phyloP scores from a whole-genome alignment of 2,888 invertebrate genomes.

The Drosophila infuscata region DNA sequence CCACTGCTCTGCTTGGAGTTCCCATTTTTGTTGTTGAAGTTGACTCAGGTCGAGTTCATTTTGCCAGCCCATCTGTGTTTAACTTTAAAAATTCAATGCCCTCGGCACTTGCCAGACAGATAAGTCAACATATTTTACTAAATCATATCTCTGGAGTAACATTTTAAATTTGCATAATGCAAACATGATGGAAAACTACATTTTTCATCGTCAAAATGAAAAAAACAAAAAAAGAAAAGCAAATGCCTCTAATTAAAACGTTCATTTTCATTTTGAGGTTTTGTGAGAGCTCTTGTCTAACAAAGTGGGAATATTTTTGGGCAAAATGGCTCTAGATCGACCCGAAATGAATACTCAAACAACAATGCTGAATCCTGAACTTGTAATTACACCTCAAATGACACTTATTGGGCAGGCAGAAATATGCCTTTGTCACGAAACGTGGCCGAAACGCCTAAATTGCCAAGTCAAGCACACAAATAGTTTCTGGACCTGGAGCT shows the following conservation, averaged over 20 bases:
- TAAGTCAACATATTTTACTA: conserved; percentile 28
- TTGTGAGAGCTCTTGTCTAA: background rate
- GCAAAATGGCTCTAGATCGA: background rate
- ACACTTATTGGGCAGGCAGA: conserved; percentile 59
- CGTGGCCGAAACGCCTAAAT: conserved; percentile 53
- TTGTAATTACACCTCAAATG: conserved; percentile 60
- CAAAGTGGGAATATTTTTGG: background rate
- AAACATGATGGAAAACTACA: background rate
- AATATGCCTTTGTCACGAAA: conserved; percentile 30
- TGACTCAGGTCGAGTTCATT: conserved; percentile 14
- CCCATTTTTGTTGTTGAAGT: conserved; percentile 33
- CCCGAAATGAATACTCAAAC: conserved; percentile 6
- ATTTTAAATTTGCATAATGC: conserved; percentile 9
- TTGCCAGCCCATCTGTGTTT: conserved; percentile 38
- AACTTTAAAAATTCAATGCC: conserved; percentile 61
- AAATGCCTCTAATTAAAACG: background rate
- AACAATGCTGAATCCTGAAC: conserved; percentile 19
- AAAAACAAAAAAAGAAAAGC: too few species aligned
- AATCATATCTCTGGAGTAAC: conserved; percentile 14
- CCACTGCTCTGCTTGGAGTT: conserved; percentile 12
- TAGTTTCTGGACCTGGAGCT: conserved; percentile 15
- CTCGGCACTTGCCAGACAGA: conserved; percentile 44
- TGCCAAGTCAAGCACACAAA: conserved; percentile 24
- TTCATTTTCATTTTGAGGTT: background rate
- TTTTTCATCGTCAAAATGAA: background rate